Evolutionary conservation across 2,113 vertebrate genomes (phyloP), one percentile per base, ranked within the genome.

Genomic region (Xiphias gladius): DNA sequence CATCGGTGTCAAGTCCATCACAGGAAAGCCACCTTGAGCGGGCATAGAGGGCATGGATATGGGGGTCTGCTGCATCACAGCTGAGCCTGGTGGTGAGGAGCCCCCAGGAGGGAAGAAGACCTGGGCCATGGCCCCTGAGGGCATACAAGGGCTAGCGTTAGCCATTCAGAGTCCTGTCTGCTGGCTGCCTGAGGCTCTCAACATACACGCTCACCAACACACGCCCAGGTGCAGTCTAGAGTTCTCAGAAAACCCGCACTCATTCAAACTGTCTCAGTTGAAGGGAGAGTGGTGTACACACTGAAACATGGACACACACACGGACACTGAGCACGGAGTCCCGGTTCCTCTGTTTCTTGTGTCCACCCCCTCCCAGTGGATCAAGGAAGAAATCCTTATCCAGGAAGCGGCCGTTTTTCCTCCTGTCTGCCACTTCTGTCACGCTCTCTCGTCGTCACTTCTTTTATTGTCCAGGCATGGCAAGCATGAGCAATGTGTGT

Each of bases 131-230:
- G 88, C 76, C 69, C 91, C 91, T 2, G 95, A 77, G 77, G 95
- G 55, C 87, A 95, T 92, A 73, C 93, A 94, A 16, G 95, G 93
- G 91, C 93, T 96, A 72, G 94, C 91, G 37, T 95, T 94, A 64
- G 94, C 94, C 95, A 96, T 96, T 69, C 26, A 78, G 67, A 86
- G 85, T 89, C 70, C 59, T 32, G 66, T 55, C 16, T 65, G 73
- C 74, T 48, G 83, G 58, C 46, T 76, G 85, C 67, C 73, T 24
- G 67, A 75, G 13, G 69, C 57, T 82, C 61, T 81, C 73, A 89
- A 50, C 82, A 88, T 58, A 82, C 65, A 83, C 72, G 22, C n/a
- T 32, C 48, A 41, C 41, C 61, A 52, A 69, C 48, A 76, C 73
- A 85, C 68, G 22, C 68, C 57, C 88, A 76, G 78, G 82, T 80